Evolutionary conservation across 2,797 vertebrate genomes (phyloP), one percentile per base, ranked within the genome.

Genomic region (Xenops minutus): DNA sequence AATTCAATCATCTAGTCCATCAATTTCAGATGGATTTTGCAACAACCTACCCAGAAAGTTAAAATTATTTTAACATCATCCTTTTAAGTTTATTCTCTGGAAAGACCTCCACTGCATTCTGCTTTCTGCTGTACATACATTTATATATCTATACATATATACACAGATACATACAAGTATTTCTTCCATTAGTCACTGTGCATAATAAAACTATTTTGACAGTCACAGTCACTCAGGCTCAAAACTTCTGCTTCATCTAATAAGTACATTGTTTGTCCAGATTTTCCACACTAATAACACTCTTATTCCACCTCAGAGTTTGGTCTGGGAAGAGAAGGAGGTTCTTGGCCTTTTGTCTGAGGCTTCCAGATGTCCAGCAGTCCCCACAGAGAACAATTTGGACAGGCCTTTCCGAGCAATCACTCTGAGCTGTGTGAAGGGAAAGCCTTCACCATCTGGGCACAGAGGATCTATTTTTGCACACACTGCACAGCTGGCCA

Each of bases 1-100:
- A 96, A 96, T 97, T 97, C 84, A 96, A 93, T 96, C 90, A 96
- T 91, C 88, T 95, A 93, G 78, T 77, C 93, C 85, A 97, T 95
- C 92, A 91, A 32, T 94, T 96, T 95, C 92, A 92, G 63, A 80
- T 36, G 91, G 93, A 88, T 93, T 96, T 97, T 97, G 36, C 59
- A 97, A 89, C 80, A 93, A 81, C 26, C 30, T 92, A 58, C 32
- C 39, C 75, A 84, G 86, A 85, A 95, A 96, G 68, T 29, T 91
- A 67, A 97, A 95, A 91, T 1, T 0, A 86, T 80, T 96, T 92
- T 92, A 92, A 83, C n/a, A 69, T 93, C 89, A 79, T 39, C 64
- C 34, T 97, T 96, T 94, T 79, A 86, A 37, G 8, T 71, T 95
- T 96, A 94, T 79, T 85, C 78, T 95, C 87, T 93, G 52, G 49